A percentile compares a stretch with the other conserved stretches of the same genome.
Evolutionary conservation across 2,888 invertebrate genomes (phyloP).

Genomic region (Eustalomyia histrio): DNA sequence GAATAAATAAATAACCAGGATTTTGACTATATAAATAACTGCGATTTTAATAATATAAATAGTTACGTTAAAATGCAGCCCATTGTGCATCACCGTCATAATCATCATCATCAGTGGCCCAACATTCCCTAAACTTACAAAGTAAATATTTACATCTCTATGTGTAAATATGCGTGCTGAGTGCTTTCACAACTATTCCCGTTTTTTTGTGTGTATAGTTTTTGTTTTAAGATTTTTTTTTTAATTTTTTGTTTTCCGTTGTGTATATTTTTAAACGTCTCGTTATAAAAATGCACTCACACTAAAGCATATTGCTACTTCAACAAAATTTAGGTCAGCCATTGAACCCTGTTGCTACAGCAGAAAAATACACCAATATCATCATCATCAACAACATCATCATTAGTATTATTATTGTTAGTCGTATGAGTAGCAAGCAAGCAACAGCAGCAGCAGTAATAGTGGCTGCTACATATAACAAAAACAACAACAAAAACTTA

Average conservation of each 20-base stretch:
- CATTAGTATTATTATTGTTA: slow-evolving; percentile 22
- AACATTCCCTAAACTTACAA: slow-evolving; percentile 21
- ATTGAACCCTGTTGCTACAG: slow-evolving; percentile 74
- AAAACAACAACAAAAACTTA: not conserved
- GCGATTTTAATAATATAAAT: too few species aligned
- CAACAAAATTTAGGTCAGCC: slow-evolving; percentile 78
- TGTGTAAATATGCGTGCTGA: slow-evolving; percentile 39
- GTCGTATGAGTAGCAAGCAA: slow-evolving; percentile 19
- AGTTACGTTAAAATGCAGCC: not conserved
- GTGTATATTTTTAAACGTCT: slow-evolving; percentile 58
- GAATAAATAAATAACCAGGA: too few species aligned
- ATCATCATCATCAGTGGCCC: slow-evolving; percentile 21
- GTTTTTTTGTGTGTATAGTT: slow-evolving; percentile 57
- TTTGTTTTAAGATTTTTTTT: slow-evolving; percentile 38
- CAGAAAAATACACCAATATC: slow-evolving; percentile 53
- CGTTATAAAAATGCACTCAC: slow-evolving; percentile 47
- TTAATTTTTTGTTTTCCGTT: slow-evolving; percentile 20
- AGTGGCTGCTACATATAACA: slow-evolving; percentile 12
- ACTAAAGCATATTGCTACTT: slow-evolving; percentile 40
- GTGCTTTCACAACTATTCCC: slow-evolving; percentile 72
- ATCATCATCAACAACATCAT: slow-evolving; percentile 34
- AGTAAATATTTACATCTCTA: slow-evolving; percentile 25
- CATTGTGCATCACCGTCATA: slow-evolving; percentile 27
- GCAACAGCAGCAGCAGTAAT: slow-evolving; percentile 2
- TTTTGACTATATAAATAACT: too few species aligned